Evolutionary conservation across 2,888 invertebrate species (phyloP).

Genomic region (Exephanes ischioxanthus): DNA sequence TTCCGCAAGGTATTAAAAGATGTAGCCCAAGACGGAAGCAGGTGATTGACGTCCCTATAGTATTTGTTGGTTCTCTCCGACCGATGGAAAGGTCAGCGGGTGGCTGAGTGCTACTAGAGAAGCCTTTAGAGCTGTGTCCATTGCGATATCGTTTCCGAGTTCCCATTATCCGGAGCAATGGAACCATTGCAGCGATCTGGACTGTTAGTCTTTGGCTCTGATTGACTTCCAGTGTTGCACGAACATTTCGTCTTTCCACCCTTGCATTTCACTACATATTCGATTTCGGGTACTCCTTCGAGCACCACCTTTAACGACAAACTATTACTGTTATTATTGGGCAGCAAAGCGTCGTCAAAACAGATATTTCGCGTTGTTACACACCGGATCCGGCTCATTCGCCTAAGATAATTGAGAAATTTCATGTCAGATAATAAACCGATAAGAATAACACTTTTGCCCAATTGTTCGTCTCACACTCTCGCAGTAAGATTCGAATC

Average conservation of each 20-base stretch:
- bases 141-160: conserved; percentile 65
- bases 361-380: too few species aligned
- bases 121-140: conserved; percentile 71
- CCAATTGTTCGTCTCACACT: neutral
- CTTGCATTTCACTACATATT: conserved; percentile 9
- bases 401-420: neutral
- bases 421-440: neutral
- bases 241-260: conserved; percentile 41
- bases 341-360: too few species aligned
- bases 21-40: conserved; percentile 32
- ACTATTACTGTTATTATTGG: neutral
- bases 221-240: conserved; percentile 71
- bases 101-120: conserved; percentile 77
- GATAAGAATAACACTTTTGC: conserved; percentile 30
- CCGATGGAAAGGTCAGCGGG: conserved; percentile 70
- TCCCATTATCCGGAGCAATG: conserved; percentile 65
- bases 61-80: conserved; percentile 35
- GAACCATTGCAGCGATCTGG: conserved; percentile 25
- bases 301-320: neutral
- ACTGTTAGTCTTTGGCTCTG: conserved; percentile 50
- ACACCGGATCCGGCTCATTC: neutral
- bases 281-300: conserved; percentile 13
- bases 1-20: conserved; percentile 22
- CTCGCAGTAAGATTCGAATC: conserved; percentile 40
- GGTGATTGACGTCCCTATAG: conserved; percentile 26